Evolutionary conservation across 2,797 vertebrate species (phyloP), one percentile per base, ranked within the genome.

Genomic region (Rhadinocentrus ornatus): DNA sequence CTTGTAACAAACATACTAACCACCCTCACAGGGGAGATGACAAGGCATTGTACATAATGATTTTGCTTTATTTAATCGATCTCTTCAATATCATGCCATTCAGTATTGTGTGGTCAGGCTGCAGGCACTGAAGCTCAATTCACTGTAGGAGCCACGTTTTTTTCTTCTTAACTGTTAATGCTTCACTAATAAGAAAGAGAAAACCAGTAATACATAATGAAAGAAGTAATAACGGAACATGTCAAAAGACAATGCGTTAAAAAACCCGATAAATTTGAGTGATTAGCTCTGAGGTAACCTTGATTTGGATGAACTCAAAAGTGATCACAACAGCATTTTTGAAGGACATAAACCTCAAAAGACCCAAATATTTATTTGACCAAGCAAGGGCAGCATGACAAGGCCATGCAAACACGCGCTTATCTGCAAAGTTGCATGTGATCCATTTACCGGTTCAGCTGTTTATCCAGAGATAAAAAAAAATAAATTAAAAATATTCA

Each of bases 1-100:
- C 58, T n/a, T 54, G 64, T 86, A 85, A 89, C 86, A 93, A 91
- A 91, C 86, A 90, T 92, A 92, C 84, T 92, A 92, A 92, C 66
- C 15, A 26, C 60, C 27, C 62, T 80, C 74, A 77, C 66, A 83
- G 57, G 70, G 84, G 68, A 81, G 63, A 63, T 52, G 20, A 75
- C 80, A 81, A 88, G 75, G 62, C 82, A 77, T 82, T 63, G 73
- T 34, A 77, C 77, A 82, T 85, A 86, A 66, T 66, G 69, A 80
- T 62, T 61, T 52, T 82, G 59, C 58, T 69, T 41, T 62, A 64
- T 34, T 75, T 66, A 22, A 60, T 77, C 70, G 86, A 89, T 84
- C 72, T 72, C 62, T 76, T 81, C n/a, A 6, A 18, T 73, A 66
- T 69, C 90, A 93, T 93, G 92, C 89, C 58, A 0, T 73, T 74